Evolutionary conservation across 2,888 invertebrate genomes (phyloP), one percentile per base, ranked within the genome.

Genomic region (Anarsia innoxiella): DNA sequence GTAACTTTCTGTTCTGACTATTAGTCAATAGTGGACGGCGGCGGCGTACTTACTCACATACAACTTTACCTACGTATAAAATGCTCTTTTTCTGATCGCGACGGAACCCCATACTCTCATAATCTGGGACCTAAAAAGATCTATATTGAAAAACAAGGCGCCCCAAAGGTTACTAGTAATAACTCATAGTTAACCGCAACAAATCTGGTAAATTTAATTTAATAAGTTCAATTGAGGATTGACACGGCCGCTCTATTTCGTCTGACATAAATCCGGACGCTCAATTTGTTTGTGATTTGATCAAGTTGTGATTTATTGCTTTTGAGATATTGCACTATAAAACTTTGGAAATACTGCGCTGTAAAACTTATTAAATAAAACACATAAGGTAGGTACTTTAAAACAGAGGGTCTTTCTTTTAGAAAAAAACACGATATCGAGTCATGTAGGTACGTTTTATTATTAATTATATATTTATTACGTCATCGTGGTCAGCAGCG

Each of bases 201-300:
- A 53, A 60, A 59, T 61, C 56, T 45, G 60, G 56, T 66, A 66
- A 66, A 72, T 73, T 65, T 39, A 58, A 61, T 65, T 69, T 68
- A 75, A 75, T 75, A 73, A 72, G 76, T 74, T 74, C 77, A 82
- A 79, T 74, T 76, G 70, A 58, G 59, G 66, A 61, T 74, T 76
- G 78, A 77, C 80, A 68, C 63, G 66, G 59, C 46, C 65, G n/a
- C n/a, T n/a, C 58, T 69, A 67, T 25, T 71, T 64, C 49, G 44
- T 59, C 49, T 55, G 61, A 56, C 59, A 63, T 54, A 69, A 73
- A 73, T 77, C 69, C 62, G 47, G 53, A 53, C 50, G 49, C 56
- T 55, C 57, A 49, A 49, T 55, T 56, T 48, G 46, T 61, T 65
- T 62, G 58, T 67, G 57, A 58, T 68, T 66, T 63, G 62, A 60